Base-by-base conservation (phyloP, 2,113 vertebrate genomes). In the Abramis brama region DNA sequence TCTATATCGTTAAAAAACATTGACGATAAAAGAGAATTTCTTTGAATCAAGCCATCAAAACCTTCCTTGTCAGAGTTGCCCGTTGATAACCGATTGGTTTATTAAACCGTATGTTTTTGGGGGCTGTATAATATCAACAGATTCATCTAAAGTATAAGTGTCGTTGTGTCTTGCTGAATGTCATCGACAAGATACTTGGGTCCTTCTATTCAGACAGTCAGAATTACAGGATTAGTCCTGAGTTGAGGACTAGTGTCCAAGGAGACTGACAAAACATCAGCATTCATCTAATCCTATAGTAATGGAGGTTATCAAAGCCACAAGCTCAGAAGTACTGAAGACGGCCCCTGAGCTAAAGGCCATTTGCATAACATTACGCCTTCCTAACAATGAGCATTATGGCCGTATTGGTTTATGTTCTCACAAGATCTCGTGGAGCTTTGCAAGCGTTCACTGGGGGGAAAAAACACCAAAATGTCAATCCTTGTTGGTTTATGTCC, bases 301-400 rank as follows among this genome's bases (percentile, higher is more conserved):
- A 95, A 95, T 95, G 94, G 90, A 93, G 94, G 94, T 95, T 95
- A 95, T 94, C 87, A 94, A 93, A 93, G 93, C 93, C 93, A 93
- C 93, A 93, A 94, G 92, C 94, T 93, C 92, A 93, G 91, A 94
- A 93, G 92, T 92, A 92, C 93, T 93, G 85, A 93, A 91, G 93
- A 92, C 92, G 89, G 88, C 94, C 94, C 90, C 93, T 93, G 91
- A 88, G 87, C 86, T 90, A 89, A 92, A 89, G 89, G 12, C 91
- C 91, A 95, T 96, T 95, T 95, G 91, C 95, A 96, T 96, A 94
- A 96, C 95, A 95, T 95, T 95, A 95, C 93, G 93, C 91, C 91
- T 89, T 91, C 88, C 90, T 93, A 91, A 95, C 94, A 94, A 94
- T 93, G 93, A 89, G 93, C 88, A 94, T 95, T 95, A 93, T 95